Evolutionary conservation across 2,797 vertebrate species (phyloP).

Genomic region (Dryobates pubescens): DNA sequence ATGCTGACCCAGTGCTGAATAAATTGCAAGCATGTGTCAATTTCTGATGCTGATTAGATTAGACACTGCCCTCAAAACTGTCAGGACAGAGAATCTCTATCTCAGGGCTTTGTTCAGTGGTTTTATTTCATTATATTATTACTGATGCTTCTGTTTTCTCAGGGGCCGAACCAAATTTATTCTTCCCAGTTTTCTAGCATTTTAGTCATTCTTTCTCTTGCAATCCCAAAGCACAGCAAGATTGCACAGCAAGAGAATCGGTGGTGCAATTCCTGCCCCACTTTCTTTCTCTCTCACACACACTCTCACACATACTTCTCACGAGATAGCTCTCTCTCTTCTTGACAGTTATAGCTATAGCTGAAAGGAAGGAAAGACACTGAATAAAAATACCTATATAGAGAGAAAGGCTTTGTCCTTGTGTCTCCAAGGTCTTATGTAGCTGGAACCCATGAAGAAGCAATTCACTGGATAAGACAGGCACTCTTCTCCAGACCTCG

Average conservation of each 20-base stretch:
- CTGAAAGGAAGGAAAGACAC: conserved; percentile 48
- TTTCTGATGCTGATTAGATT: conserved; percentile 50
- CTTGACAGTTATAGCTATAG: conserved; percentile 52
- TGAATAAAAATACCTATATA: conserved; percentile 55
- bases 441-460: not conserved
- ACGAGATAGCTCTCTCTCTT: conserved; percentile 44
- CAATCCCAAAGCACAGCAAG: conserved; percentile 1
- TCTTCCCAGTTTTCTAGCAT: not conserved
- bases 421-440: conserved; percentile 25
- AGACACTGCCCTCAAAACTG: conserved; percentile 22
- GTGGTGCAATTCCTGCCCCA: conserved; percentile 21
- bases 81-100: not conserved
- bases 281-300: conserved; percentile 12
- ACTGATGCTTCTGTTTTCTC: conserved; percentile 16
- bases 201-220: conserved; percentile 15
- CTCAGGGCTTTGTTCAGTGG: conserved; percentile 20
- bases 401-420: conserved; percentile 29
- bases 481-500: not conserved
- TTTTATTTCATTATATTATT: conserved; percentile 46
- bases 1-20: not conserved
- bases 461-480: not conserved
- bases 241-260: conserved; percentile 1
- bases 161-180: conserved; percentile 12
- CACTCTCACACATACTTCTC: conserved; percentile 28
- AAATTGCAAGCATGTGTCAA: conserved; percentile 5